Evolutionary conservation across 2,113 vertebrate genomes (phyloP).

Genomic region (Eptesicus fuscus): DNA sequence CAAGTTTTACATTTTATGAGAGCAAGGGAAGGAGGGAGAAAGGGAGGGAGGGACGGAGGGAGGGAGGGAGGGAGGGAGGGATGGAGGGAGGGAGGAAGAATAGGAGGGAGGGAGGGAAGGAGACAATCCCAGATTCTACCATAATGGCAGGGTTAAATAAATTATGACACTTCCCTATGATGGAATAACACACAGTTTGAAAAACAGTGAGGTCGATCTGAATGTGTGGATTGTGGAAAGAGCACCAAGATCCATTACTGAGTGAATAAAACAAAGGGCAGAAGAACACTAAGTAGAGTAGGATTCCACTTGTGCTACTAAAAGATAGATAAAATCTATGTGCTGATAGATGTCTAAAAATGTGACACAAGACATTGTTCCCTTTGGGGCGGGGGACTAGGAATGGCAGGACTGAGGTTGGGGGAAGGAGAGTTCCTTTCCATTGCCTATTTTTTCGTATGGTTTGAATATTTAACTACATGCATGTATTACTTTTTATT

Average conservation of each 20-base stretch:
- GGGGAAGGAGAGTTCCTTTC: constrained; percentile 15
- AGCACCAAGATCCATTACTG: background rate
- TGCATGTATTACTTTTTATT: constrained; percentile 34
- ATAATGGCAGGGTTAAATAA: background rate
- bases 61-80: background rate
- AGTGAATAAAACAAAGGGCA: background rate
- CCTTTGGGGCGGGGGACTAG: background rate
- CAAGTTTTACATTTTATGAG: background rate
- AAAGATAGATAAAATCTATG: background rate
- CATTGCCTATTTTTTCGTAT: constrained; percentile 41
- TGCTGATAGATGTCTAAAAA: background rate
- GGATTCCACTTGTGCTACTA: background rate
- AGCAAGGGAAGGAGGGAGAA: background rate
- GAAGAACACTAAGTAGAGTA: background rate
- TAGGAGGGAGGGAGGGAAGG: background rate
- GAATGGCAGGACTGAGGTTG: background rate
- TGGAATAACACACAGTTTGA: background rate
- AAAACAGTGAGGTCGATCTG: background rate
- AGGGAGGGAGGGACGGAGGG: no score
- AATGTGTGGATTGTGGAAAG: background rate
- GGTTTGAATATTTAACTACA: constrained; percentile 60
- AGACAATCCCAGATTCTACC: background rate
- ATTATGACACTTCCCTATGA: background rate
- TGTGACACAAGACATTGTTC: background rate
- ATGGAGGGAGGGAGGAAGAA: background rate